These are phyloP conservation scores for Nothoprocta perdicaria DNA, from an alignment of 2,113 vertebrate species.

Conservation along the genomic window DNA sequence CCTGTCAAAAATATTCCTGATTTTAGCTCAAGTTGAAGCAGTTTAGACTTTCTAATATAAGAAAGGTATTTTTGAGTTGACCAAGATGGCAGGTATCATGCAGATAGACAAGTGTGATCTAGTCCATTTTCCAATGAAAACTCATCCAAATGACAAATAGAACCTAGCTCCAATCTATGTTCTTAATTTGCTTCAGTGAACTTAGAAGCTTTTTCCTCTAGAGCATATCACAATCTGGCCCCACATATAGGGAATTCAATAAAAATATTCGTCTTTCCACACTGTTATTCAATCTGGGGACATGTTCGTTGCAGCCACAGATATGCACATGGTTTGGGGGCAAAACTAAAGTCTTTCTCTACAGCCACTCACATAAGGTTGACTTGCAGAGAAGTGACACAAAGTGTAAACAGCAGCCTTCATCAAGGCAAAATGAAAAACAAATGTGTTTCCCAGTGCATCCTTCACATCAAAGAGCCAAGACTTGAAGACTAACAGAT, in stretches of 20 bases:
- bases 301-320: neutral
- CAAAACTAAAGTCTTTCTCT: neutral
- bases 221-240: rapidly evolving
- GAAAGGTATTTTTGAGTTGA: neutral
- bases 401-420: slow-evolving; percentile 18
- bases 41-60: neutral
- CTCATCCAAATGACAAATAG: neutral
- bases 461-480: slow-evolving; percentile 54
- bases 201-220: neutral
- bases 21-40: neutral
- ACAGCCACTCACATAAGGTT: neutral
- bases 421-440: neutral
- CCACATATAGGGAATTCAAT: rapidly evolving
- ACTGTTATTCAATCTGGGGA: neutral
- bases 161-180: rapidly evolving
- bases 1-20: neutral
- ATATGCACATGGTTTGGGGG: rapidly evolving
- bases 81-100: neutral
- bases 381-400: neutral
- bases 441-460: neutral
- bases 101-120: rapidly evolving
- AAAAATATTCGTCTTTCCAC: neutral
- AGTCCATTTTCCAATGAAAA: neutral
- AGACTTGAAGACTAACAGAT: slow-evolving; percentile 41
- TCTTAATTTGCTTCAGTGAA: neutral